Percentiles rank a stretch among this genome's conserved stretches.
phyloP scores from a whole-genome alignment of 1,140 invertebrate genomes.

The Oedothorax gibbosus region DNA sequence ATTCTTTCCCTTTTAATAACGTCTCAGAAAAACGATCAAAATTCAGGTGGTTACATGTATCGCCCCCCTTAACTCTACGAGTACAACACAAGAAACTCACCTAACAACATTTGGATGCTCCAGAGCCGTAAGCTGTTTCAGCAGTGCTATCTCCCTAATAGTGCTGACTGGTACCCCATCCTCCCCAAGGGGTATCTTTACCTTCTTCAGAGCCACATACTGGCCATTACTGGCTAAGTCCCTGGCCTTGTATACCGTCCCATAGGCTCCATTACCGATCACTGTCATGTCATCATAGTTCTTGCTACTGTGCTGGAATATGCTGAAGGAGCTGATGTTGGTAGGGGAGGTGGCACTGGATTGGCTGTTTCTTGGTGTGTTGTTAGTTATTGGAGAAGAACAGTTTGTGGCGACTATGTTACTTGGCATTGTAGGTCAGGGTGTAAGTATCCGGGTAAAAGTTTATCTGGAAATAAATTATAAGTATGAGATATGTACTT shows the following conservation, averaged over 20 bases:
- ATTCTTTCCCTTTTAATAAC: no score
- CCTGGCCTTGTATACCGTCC: constrained; percentile 90
- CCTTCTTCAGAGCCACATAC: constrained; percentile 92
- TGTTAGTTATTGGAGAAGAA: constrained; percentile 1
- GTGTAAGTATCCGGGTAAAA: not conserved
- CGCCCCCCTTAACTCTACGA: no score
- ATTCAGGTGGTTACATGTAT: no score
- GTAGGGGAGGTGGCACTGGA: constrained; percentile 6
- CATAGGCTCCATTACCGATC: constrained; percentile 83
- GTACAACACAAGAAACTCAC: constrained; percentile 69
- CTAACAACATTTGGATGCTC: constrained; percentile 93
- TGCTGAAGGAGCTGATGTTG: constrained; percentile 48
- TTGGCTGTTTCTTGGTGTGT: not conserved
- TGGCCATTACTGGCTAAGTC: constrained; percentile 80
- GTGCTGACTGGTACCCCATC: constrained; percentile 94
- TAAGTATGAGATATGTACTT: not conserved
- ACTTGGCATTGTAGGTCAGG: constrained; percentile 40
- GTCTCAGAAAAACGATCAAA: no score
- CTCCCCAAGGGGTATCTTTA: constrained; percentile 83
- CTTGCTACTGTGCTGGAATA: constrained; percentile 47
- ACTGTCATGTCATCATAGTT: constrained; percentile 64
- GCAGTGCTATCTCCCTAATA: constrained; percentile 86
- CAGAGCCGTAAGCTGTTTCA: constrained; percentile 87
- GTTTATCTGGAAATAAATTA: not conserved
- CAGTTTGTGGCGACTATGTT: constrained; percentile 31